Percentiles rank a stretch among this genome's conserved stretches.
These are phyloP conservation scores for Mormyrops boulengeri DNA, from an alignment of 2,797 vertebrate species.

Conservation along the genomic window DNA sequence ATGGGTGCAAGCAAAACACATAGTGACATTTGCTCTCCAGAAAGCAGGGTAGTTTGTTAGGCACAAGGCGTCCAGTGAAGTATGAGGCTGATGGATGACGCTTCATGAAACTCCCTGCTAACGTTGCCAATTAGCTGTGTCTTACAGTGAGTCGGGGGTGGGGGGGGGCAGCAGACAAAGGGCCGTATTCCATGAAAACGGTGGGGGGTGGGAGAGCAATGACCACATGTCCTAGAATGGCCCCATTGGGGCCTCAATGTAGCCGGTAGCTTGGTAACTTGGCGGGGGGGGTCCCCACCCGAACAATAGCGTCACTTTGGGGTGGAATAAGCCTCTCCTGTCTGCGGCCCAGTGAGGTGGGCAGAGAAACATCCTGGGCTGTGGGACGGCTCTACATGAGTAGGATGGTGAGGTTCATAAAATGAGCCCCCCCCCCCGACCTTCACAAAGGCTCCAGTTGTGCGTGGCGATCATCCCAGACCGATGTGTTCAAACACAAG, in stretches of 20 bases:
- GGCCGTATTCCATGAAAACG: neutral
- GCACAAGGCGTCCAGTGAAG: neutral
- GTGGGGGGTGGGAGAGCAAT: neutral
- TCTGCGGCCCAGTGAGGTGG: slow-evolving; percentile 44
- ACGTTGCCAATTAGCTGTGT: neutral
- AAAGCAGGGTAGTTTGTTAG: neutral
- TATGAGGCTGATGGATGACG: neutral
- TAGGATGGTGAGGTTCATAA: neutral
- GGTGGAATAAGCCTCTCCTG: slow-evolving; percentile 37
- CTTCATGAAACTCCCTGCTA: neutral
- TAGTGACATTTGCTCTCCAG: neutral
- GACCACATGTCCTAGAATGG: slow-evolving; percentile 14
- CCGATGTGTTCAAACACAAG: neutral
- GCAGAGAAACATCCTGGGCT: slow-evolving; percentile 56
- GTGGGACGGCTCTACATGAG: slow-evolving; percentile 30
- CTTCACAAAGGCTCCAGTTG: slow-evolving; percentile 11
- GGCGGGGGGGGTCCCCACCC: slow-evolving; percentile 28
- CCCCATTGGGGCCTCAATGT: slow-evolving; percentile 41
- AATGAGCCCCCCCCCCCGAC: neutral
- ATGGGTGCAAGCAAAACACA: neutral
- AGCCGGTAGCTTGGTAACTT: slow-evolving; percentile 70
- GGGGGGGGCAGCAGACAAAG: neutral
- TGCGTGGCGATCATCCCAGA: neutral
- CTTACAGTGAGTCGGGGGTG: neutral
- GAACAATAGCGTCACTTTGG: slow-evolving; percentile 68